Base-by-base conservation (phyloP, 2,113 vertebrate genomes). In the Lycaon pictus region DNA sequence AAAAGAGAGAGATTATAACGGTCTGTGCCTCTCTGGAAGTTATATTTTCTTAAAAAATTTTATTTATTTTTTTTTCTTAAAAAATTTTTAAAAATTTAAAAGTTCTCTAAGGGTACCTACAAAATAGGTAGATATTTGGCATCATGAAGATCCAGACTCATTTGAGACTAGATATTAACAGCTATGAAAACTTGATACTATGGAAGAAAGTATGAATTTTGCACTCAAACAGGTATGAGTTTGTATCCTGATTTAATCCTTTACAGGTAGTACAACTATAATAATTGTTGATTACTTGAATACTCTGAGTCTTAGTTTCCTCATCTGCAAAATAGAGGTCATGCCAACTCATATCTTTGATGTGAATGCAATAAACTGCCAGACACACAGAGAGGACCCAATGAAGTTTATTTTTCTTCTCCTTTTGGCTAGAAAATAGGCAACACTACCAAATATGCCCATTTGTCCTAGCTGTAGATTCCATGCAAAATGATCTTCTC, bases 261-360 rank as follows among this genome's bases (percentile, higher is more conserved):
- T 96, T 85, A 76, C 32, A 88, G 35, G 58, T 65, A 58, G 15
- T n/a, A 91, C 43, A 25, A 25, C n/a, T 84, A 15, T 67, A 86
- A 55, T 88, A 86, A 83, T 63, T 32, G 29, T 93, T 77, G 77
- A 65, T 90, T 71, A 79, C 23, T 95, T 93, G 53, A 60, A 74
- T 77, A 32, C 2, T 55, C 2, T 55, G 48, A 90, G 67, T 65
- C 35, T 88, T 60, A 90, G 65, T 81, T 92, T 67, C 63, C 51
- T 69, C 27, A 48, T 67, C n/a, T 89, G 37, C 32, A 94, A 84
- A 89, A 76, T 9, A 74, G 25, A 85, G 63, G 19, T 56, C 84
- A 27, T 53, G 63, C 43, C 16, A 51, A 77, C 48, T 88, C 20
- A 29, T 81, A 27, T 55, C n/a, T 93, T 90, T 95, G 29, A n/a